phyloP scores from a whole-genome alignment of 2,797 vertebrate species.

The Brotogeris chrysoptera region DNA sequence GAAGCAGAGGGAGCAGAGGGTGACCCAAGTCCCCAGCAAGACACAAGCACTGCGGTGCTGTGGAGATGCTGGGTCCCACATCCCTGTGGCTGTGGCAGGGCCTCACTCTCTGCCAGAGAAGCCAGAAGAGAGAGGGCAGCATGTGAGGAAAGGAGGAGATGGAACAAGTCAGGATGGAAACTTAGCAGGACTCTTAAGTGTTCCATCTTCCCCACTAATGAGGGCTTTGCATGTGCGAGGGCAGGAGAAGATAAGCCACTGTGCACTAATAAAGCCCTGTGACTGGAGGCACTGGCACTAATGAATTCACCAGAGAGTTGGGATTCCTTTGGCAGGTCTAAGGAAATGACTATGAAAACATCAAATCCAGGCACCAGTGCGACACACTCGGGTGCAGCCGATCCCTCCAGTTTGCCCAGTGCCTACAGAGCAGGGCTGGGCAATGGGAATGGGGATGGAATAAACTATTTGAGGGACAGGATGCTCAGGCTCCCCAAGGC shows the following conservation, averaged over 20 bases:
- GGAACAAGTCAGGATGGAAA: background rate
- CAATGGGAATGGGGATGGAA: accelerated
- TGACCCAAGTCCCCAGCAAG: background rate
- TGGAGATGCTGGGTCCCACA: background rate
- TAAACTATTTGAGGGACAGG: accelerated
- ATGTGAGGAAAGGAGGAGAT: background rate
- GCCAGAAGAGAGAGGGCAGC: background rate
- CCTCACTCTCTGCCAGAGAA: background rate
- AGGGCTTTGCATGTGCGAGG: conserved; percentile 4
- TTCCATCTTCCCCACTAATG: conserved; percentile 53
- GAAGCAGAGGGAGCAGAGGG: background rate
- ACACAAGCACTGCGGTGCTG: accelerated
- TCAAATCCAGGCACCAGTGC: accelerated
- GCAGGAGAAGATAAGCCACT: background rate
- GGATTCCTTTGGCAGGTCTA: conserved; percentile 50
- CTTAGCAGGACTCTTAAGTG: conserved; percentile 30
- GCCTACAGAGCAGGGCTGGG: accelerated
- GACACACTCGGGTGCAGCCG: background rate
- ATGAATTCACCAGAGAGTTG: conserved; percentile 74
- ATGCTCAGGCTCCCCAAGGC: background rate
- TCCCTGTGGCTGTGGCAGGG: background rate
- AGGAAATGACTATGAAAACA: background rate
- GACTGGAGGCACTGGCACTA: conserved; percentile 55
- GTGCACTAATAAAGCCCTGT: background rate
- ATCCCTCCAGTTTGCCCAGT: accelerated